Percentiles rank a stretch among this genome's conserved stretches.
Conservation (phyloP, 1,140 invertebrate genomes). For the Heliconius eleuchia region DNA sequence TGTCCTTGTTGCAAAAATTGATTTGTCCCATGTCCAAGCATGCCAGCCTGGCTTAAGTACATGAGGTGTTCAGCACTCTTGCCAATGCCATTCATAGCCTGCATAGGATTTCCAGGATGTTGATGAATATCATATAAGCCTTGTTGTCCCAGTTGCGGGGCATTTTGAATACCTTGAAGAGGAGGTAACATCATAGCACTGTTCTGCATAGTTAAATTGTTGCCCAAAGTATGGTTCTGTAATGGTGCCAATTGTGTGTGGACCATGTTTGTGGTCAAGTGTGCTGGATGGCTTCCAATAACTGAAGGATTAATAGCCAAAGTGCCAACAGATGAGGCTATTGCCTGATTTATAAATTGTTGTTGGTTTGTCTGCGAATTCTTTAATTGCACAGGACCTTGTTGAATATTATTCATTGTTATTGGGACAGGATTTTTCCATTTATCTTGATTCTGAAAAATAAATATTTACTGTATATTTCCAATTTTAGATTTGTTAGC, state of each 20-base stretch:
- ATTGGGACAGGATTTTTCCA: constrained; percentile 84
- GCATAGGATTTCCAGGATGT: constrained; percentile 78
- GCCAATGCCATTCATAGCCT: constrained; percentile 82
- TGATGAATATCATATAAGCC: constrained; percentile 82
- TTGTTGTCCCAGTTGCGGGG: constrained; percentile 72
- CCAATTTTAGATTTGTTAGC: not conserved
- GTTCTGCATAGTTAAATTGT: constrained; percentile 70
- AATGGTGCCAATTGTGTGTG: constrained; percentile 77
- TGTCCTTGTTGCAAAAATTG: constrained; percentile 84
- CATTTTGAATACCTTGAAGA: constrained; percentile 74
- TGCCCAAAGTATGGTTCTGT: constrained; percentile 72
- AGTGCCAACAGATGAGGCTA: constrained; percentile 81
- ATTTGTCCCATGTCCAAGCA: constrained; percentile 84
- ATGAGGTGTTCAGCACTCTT: constrained; percentile 85
- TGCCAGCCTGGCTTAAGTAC: constrained; percentile 85
- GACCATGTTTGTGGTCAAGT: constrained; percentile 78
- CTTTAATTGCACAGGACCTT: constrained; percentile 66
- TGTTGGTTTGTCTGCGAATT: constrained; percentile 83
- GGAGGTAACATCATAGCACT: constrained; percentile 75
- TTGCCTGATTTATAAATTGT: constrained; percentile 80
- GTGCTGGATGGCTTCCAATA: constrained; percentile 75
- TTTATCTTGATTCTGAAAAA: constrained; percentile 87
- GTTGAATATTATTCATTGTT: constrained; percentile 74
- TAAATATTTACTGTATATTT: constrained; percentile 33
- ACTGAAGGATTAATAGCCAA: constrained; percentile 84